Evolutionary conservation across 1,140 invertebrate species (phyloP), one percentile per base, ranked within the genome.

Genomic region (Drusus annulatus): DNA sequence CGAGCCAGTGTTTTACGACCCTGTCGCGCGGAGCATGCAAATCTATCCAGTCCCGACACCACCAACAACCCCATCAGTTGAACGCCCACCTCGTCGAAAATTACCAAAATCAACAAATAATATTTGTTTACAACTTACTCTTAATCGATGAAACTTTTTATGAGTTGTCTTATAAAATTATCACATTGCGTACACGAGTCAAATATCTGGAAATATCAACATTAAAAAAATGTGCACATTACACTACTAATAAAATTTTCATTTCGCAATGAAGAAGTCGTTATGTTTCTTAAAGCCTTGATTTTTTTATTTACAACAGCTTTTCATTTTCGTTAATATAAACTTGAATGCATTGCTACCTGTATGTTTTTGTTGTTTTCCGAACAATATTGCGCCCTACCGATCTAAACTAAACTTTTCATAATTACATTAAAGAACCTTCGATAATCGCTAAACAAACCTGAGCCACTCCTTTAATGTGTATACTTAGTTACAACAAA

Each of bases 1-100:
- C 50, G 69, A 74, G 69, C 69, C 21, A 54, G 69, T 56, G 52
- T 74, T 74, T 74, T 74, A 74, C 69, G 69, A 74, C n/a, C 50
- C 15, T 31, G 69, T 54, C 69, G 69, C 69, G 50, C 51, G 21
- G 21, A 19, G 69, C 69, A 74, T 74, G 69, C 69, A 74, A 74
- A 74, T 74, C 69, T 56, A 23, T 56, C 10, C 68, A 0, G 21
- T 54, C 50, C 51, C 21, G n/a, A 50, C 17, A 10, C 28, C 16
- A 69, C 16, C 31, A n/a, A 63, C 17, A 23, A 8, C 7, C 56
- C 6, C 17, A 23, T 60, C 10, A 60, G 23, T 8, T 23, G 23
- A 60, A 6, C 56, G 56, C 17, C 56, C n/a, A 13, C 17, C 23
- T 1, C 21, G 8, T 19, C 5, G 4, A 60, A 60, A 23, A 60